phyloP scores from a whole-genome alignment of 2,888 invertebrate species.

The Drosophila multiciliata region DNA sequence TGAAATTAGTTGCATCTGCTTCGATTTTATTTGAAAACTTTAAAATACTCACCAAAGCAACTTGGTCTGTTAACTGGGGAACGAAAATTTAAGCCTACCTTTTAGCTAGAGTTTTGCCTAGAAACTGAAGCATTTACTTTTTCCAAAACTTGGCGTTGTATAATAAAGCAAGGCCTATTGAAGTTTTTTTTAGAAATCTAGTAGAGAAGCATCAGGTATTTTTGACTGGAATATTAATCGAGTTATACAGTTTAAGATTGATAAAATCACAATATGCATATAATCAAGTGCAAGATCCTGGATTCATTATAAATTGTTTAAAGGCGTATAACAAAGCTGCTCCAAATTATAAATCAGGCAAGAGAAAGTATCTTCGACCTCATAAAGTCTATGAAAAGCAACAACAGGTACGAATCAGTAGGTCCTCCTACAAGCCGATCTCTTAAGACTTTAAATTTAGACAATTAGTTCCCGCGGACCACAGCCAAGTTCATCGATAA shows the following conservation, averaged over 20 bases:
- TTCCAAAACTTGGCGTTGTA: neutral
- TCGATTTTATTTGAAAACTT: neutral
- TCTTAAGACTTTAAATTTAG: neutral
- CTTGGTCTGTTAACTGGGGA: neutral
- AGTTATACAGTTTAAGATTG: neutral
- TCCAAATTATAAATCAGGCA: neutral
- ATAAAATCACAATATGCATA: neutral
- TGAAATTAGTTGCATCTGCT: neutral
- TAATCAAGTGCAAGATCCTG: neutral
- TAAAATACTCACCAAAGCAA: constrained; percentile 6
- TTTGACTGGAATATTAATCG: neutral
- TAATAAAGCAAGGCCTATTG: constrained; percentile 22
- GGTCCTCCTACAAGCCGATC: neutral
- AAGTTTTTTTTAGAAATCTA: neutral
- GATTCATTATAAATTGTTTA: too few species aligned
- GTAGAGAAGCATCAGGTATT: neutral
- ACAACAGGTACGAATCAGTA: neutral
- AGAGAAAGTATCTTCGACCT: neutral
- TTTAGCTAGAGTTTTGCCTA: neutral
- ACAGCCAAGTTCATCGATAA: neutral
- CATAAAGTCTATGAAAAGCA: neutral
- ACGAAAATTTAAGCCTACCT: neutral
- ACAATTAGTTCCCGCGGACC: neutral
- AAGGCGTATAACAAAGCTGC: too few species aligned
- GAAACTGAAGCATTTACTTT: neutral